Conservation (phyloP, 2,888 invertebrate genomes). For the Oxycera nigricornis region DNA sequence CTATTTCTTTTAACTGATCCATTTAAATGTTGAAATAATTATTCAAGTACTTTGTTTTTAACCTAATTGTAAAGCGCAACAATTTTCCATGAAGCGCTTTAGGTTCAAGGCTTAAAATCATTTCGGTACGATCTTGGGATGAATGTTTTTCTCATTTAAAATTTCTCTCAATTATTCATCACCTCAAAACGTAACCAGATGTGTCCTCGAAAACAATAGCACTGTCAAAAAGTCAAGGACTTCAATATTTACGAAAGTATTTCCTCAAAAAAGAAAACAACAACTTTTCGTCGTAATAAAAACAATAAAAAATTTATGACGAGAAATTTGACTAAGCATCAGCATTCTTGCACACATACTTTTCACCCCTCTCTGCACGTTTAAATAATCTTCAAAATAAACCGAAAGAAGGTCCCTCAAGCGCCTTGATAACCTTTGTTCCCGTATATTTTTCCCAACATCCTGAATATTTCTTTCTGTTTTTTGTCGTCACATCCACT, state of each 20-base stretch:
- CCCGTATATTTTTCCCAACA: background rate
- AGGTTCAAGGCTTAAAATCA: no score
- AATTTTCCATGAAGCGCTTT: no score
- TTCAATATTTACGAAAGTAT: background rate
- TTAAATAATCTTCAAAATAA: background rate
- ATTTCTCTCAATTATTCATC: no score
- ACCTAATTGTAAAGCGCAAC: no score
- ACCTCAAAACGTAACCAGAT: no score
- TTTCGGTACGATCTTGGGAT: no score
- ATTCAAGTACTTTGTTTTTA: no score
- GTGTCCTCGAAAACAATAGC: no score
- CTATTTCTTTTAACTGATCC: no score
- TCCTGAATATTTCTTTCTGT: background rate
- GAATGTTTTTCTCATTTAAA: no score
- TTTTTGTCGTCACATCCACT: background rate
- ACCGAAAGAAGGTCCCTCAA: background rate
- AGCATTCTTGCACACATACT: background rate
- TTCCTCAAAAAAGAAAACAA: background rate
- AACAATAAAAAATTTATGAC: conserved; percentile 18
- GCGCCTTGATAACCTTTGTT: conserved; percentile 5
- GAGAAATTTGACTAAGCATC: conserved; percentile 19
- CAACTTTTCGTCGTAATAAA: background rate
- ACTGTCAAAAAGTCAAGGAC: background rate
- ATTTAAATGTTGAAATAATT: no score
- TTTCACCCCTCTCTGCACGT: background rate